Evolutionary conservation across 2,113 vertebrate genomes (phyloP).

Genomic region (Origma solitaria): DNA sequence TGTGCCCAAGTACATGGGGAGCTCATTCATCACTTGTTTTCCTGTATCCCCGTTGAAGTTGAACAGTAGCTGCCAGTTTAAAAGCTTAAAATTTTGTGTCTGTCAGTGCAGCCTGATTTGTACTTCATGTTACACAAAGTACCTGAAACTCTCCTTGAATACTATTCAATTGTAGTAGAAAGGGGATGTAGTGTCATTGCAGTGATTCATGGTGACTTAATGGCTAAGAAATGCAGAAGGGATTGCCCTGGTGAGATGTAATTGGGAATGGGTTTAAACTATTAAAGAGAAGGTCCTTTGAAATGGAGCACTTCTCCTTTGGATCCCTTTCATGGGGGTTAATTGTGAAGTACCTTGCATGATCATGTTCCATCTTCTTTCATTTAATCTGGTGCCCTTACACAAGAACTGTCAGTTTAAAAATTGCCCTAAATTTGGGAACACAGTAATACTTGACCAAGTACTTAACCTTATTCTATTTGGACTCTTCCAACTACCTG

Average conservation of each 20-base stretch:
- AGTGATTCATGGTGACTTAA: neutral
- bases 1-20: fast-evolving
- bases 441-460: fast-evolving
- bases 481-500: neutral
- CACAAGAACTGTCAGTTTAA: neutral
- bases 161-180: fast-evolving
- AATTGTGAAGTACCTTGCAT: neutral
- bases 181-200: neutral
- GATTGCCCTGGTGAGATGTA: neutral
- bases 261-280: neutral
- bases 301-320: neutral
- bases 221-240: neutral
- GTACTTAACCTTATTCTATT: neutral
- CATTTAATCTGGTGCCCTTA: neutral
- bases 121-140: fast-evolving
- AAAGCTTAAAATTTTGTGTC: neutral
- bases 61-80: neutral
- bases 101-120: neutral
- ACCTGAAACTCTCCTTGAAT: neutral
- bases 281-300: neutral
- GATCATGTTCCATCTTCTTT: neutral
- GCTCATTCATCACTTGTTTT: neutral
- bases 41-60: neutral
- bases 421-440: neutral
- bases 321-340: neutral